A percentile compares a stretch with the other conserved stretches of the same genome.
phyloP scores from a whole-genome alignment of 2,797 vertebrate species.

The Trachurus trachurus region DNA sequence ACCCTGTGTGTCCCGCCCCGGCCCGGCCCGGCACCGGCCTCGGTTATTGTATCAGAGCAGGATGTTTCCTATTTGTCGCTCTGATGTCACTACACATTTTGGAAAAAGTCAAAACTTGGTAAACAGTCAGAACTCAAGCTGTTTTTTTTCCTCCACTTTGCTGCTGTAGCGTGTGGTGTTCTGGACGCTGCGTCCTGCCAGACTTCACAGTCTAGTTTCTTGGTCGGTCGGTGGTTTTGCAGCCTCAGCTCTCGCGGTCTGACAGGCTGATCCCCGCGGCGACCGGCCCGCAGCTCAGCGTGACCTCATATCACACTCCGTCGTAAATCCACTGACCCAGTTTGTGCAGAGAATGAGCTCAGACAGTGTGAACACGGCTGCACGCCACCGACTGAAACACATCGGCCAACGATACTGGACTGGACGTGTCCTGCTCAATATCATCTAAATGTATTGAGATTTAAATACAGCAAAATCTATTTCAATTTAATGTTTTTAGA shows the following conservation, averaged over 20 bases:
- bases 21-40: background rate
- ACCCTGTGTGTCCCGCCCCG: background rate
- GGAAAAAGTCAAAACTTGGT: constrained; percentile 31
- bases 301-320: constrained; percentile 32
- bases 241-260: constrained; percentile 10
- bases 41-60: background rate
- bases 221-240: constrained; percentile 4
- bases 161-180: constrained; percentile 21
- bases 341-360: constrained; percentile 38
- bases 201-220: constrained; percentile 20
- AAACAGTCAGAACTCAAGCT: constrained; percentile 29
- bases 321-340: constrained; percentile 53
- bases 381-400: constrained; percentile 20
- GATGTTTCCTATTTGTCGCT: constrained; percentile 47
- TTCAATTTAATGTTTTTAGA: too few species aligned
- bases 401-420: too few species aligned
- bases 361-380: constrained; percentile 23
- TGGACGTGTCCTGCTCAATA: too few species aligned
- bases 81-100: constrained; percentile 37
- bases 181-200: constrained; percentile 30
- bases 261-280: constrained; percentile 3
- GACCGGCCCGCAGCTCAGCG: constrained; percentile 42
- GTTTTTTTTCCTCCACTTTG: constrained; percentile 16
- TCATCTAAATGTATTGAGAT: too few species aligned
- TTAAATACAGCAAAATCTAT: too few species aligned